phyloP scores from a whole-genome alignment of 53 echinoderm and acorn worm species.

The Antedon mediterranea region DNA sequence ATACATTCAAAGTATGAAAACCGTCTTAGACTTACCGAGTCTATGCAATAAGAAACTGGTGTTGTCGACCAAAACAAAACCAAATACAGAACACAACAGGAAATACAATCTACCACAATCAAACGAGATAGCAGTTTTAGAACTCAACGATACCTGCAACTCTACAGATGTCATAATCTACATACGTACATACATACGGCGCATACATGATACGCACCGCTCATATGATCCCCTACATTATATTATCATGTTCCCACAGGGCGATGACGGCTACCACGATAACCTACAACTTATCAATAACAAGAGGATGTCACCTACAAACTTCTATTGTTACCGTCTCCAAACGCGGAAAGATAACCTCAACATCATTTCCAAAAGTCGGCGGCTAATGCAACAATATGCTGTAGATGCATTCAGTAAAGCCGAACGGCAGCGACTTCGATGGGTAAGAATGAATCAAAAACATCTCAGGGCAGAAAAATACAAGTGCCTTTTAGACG shows the following conservation, averaged over 20 bases:
- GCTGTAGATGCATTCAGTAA: slow-evolving; percentile 10
- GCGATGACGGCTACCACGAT: slow-evolving; percentile 21
- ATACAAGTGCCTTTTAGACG: slow-evolving; percentile 8
- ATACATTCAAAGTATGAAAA: slow-evolving; percentile 17
- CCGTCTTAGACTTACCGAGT: slow-evolving; percentile 7
- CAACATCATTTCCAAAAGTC: too few species aligned
- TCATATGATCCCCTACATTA: slow-evolving; percentile 39
- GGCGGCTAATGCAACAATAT: slow-evolving; percentile 14
- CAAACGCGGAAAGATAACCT: too few species aligned
- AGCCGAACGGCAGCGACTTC: slow-evolving; percentile 11
- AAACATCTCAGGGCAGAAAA: slow-evolving; percentile 18
- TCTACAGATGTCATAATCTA: slow-evolving; percentile 3
- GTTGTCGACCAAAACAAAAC: slow-evolving; percentile 13
- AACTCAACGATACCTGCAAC: slow-evolving; percentile 13
- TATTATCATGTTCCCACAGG: slow-evolving; percentile 33
- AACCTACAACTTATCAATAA: too few species aligned
- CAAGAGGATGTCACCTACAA: too few species aligned
- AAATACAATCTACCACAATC: slow-evolving; percentile 17
- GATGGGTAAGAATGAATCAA: slow-evolving; percentile 7
- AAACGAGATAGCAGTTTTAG: slow-evolving; percentile 21
- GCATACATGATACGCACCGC: slow-evolving; percentile 28
- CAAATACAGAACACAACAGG: slow-evolving; percentile 6
- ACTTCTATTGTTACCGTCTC: too few species aligned
- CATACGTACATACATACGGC: too few species aligned
- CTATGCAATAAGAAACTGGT: slow-evolving; percentile 9